Evolutionary conservation across 1,140 invertebrate species (phyloP).

Genomic region (Stegodyphus dumicola): DNA sequence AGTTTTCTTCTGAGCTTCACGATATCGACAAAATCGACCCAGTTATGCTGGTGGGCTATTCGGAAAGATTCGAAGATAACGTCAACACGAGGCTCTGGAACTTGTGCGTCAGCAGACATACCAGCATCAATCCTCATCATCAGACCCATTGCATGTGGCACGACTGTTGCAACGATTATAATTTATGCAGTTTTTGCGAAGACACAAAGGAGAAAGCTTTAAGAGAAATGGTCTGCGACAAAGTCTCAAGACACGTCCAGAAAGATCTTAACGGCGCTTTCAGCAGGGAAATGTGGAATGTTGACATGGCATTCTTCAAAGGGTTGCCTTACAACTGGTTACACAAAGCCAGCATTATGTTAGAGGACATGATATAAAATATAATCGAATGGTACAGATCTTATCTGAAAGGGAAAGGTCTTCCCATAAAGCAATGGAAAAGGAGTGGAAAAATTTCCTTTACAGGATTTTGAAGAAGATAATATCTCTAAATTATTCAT

Average conservation of each 20-base stretch:
- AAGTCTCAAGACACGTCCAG: constrained; percentile 39
- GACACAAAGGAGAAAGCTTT: constrained; percentile 6
- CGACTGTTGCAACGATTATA: not conserved
- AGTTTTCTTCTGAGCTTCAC: constrained; percentile 23
- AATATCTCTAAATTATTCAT: too few species aligned
- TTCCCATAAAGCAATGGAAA: too few species aligned
- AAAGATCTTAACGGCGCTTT: constrained; percentile 26
- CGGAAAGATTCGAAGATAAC: constrained; percentile 45
- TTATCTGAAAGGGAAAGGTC: too few species aligned
- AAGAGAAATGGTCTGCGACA: constrained; percentile 49
- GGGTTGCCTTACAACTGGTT: constrained; percentile 33
- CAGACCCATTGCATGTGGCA: constrained; percentile 42
- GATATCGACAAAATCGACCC: constrained; percentile 55
- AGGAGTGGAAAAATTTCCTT: too few species aligned
- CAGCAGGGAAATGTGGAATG: constrained; percentile 44
- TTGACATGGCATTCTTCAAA: constrained; percentile 13
- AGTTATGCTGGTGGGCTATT: constrained; percentile 41
- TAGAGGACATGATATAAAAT: too few species aligned
- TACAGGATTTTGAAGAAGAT: too few species aligned
- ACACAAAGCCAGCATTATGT: too few species aligned
- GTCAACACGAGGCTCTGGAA: constrained; percentile 25
- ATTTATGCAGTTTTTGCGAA: not conserved
- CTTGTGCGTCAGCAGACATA: constrained; percentile 23
- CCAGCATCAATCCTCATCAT: constrained; percentile 38
- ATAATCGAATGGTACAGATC: too few species aligned